A percentile compares a stretch with the other conserved stretches of the same genome.
Evolutionary conservation across 2,797 vertebrate species (phyloP).

Genomic region (Pseudocheirus occidentalis): DNA sequence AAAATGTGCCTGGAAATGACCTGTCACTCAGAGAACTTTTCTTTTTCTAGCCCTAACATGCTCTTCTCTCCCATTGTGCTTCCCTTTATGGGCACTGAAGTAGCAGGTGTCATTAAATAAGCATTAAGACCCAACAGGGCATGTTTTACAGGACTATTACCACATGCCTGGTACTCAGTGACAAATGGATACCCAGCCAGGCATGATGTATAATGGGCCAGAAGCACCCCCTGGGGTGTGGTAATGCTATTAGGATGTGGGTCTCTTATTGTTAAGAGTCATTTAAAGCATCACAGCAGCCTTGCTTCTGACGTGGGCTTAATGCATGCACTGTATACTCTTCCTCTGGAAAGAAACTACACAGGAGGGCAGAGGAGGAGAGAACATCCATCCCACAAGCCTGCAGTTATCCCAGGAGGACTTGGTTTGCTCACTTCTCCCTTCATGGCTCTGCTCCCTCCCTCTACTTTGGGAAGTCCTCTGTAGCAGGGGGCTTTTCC

Average conservation of each 20-base stretch:
- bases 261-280: conserved; percentile 63
- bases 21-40: conserved; percentile 66
- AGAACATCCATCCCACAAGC: not conserved
- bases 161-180: conserved; percentile 76
- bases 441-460: not conserved
- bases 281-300: not conserved
- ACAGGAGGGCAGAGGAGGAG: not conserved
- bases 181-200: conserved; percentile 79
- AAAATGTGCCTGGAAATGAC: not conserved
- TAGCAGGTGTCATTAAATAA: conserved; percentile 80
- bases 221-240: conserved; percentile 77
- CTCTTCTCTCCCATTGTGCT: conserved; percentile 72
- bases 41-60: conserved; percentile 70
- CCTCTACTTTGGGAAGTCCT: not conserved
- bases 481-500: not conserved
- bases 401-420: not conserved
- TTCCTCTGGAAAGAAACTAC: not conserved
- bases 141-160: conserved; percentile 80
- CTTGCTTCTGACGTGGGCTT: conserved; percentile 30
- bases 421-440: not conserved
- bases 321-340: not conserved
- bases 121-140: conserved; percentile 81
- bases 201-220: conserved; percentile 61
- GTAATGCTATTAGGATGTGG: conserved; percentile 62
- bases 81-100: conserved; percentile 76